Percentiles rank a stretch among this genome's conserved stretches.
These are phyloP conservation scores for Anguilla anguilla DNA, from an alignment of 2,797 vertebrate species.

Conservation along the genomic window DNA sequence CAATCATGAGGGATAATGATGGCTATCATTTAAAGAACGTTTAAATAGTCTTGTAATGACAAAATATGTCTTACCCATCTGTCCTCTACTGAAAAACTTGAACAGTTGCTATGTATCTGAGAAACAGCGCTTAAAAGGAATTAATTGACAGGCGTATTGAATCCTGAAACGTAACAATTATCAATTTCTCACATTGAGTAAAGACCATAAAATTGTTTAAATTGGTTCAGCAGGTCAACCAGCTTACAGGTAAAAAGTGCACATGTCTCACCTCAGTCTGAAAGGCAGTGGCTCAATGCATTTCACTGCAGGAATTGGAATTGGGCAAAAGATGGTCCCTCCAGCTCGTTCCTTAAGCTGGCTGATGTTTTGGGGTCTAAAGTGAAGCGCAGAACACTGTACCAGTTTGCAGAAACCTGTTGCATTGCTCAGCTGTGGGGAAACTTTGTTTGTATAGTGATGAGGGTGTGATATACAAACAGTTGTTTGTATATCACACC, in stretches of 20 bases:
- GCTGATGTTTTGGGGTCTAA: constrained; percentile 48
- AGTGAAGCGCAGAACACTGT: constrained; percentile 44
- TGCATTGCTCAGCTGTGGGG: constrained; percentile 40
- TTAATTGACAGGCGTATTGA: neutral
- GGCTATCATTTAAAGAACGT: neutral
- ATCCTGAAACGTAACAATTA: neutral
- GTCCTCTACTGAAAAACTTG: neutral
- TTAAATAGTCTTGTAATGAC: neutral
- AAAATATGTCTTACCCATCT: neutral
- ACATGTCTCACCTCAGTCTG: constrained; percentile 42
- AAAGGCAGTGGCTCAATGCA: constrained; percentile 43
- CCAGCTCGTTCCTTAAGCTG: constrained; percentile 54
- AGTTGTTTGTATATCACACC: constrained; percentile 40
- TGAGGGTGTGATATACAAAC: too few relatives aligned
- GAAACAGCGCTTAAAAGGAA: neutral
- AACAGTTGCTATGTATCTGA: neutral
- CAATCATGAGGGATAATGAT: neutral
- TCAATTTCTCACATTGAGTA: neutral
- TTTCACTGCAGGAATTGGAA: constrained; percentile 48
- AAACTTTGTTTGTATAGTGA: constrained; percentile 7
- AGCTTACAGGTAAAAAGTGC: constrained; percentile 35
- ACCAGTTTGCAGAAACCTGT: constrained; percentile 40
- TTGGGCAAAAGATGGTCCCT: constrained; percentile 45
- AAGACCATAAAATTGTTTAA: constrained; percentile 33
- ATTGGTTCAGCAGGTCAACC: constrained; percentile 38